These are phyloP conservation scores for Tympanuchus pallidicinctus DNA, from an alignment of 2,113 vertebrate genomes.

Conservation along the genomic window DNA sequence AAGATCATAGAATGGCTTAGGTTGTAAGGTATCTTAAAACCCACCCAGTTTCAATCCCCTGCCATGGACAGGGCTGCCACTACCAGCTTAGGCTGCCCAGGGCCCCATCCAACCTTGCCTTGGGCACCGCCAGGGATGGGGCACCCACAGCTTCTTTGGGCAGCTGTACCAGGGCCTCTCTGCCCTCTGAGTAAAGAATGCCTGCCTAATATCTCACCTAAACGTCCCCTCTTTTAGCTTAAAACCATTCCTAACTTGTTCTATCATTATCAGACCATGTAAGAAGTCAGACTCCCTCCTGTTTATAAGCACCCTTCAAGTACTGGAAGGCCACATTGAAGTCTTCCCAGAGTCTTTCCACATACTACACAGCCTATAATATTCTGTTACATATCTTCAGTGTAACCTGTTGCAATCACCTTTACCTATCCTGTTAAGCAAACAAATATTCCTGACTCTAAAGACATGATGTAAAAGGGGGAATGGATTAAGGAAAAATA, in stretches of 20 bases:
- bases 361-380: neutral
- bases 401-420: neutral
- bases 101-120: neutral
- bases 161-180: neutral
- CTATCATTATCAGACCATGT: no score
- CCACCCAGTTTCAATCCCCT: neutral
- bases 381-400: neutral
- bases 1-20: neutral
- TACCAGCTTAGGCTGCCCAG: neutral
- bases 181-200: neutral
- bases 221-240: neutral
- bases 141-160: neutral
- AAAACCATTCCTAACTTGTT: neutral
- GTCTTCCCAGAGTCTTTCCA: neutral
- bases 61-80: neutral
- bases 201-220: neutral
- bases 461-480: neutral
- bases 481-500: neutral
- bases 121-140: neutral
- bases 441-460: neutral
- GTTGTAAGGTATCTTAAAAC: neutral
- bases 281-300: no score
- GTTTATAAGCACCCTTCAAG: neutral
- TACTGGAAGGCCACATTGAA: neutral
- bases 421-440: neutral